Evolutionary conservation across 1,140 invertebrate species (phyloP).

Genomic region (Phenacoccus solenopsis): DNA sequence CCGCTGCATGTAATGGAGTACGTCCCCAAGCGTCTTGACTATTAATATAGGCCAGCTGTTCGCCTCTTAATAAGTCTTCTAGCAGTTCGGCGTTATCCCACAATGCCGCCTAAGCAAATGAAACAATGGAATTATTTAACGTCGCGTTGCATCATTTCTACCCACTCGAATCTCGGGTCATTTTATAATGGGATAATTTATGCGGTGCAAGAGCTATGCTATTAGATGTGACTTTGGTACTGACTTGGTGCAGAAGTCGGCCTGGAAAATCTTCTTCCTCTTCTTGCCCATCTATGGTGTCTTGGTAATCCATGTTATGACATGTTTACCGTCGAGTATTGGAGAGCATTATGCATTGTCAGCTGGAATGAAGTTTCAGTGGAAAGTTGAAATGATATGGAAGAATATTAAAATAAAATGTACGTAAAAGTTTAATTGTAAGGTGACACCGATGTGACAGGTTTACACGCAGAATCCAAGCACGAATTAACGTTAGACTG

Average conservation of each 20-base stretch:
- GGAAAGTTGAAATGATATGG: no score
- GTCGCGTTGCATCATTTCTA: no score
- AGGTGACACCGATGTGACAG: no score
- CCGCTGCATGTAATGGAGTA: constrained; percentile 72
- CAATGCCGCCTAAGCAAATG: constrained; percentile 51
- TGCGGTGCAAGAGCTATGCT: not conserved
- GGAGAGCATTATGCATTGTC: no score
- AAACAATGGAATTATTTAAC: not conserved
- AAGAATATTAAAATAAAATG: no score
- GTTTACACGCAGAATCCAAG: no score
- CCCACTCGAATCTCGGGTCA: not conserved
- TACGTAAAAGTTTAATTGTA: no score
- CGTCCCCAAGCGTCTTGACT: constrained; percentile 62
- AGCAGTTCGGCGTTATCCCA: constrained; percentile 84
- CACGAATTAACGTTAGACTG: no score
- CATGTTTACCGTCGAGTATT: not conserved
- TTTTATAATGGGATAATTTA: no score
- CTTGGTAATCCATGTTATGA: not conserved
- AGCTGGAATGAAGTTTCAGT: no score
- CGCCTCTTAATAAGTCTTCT: constrained; percentile 64
- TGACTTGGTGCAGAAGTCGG: constrained; percentile 59
- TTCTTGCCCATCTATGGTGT: not conserved
- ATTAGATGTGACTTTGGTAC: constrained; percentile 16
- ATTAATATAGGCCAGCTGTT: constrained; percentile 55
- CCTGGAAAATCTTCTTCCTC: constrained; percentile 65